Percentiles rank a stretch among this genome's conserved stretches.
Conservation (phyloP, 1,140 invertebrate species). For the Araneus ventricosus region DNA sequence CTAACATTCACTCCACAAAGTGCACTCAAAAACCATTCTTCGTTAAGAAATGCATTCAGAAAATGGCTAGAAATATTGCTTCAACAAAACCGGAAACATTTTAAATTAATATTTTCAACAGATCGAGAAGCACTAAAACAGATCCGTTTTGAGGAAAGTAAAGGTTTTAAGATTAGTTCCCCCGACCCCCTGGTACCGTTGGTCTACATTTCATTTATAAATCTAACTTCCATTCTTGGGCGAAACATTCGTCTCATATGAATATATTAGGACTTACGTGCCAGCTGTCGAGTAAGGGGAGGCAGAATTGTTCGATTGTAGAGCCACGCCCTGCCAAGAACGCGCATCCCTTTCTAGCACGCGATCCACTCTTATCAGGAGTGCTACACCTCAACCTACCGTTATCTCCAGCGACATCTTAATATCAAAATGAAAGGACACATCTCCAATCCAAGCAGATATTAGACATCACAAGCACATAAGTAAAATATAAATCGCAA, state of each 20-base stretch:
- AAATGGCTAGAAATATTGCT: background rate
- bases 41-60: too few relatives aligned
- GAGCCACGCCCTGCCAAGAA: conserved; percentile 35
- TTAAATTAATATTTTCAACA: background rate
- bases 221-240: conserved; percentile 22
- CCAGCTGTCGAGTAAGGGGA: conserved; percentile 36
- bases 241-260: conserved; percentile 48
- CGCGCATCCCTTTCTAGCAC: background rate
- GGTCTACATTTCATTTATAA: conserved; percentile 37
- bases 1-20: too few relatives aligned
- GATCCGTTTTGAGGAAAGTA: background rate
- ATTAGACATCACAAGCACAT: background rate
- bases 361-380: conserved; percentile 12
- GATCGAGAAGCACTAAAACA: background rate
- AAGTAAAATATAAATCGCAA: conserved; percentile 3
- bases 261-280: conserved; percentile 30
- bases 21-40: too few relatives aligned
- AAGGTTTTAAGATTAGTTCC: background rate
- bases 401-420: conserved; percentile 7
- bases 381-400: background rate
- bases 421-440: conserved; percentile 4
- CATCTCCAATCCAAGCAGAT: background rate
- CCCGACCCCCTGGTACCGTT: background rate
- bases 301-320: conserved; percentile 13
- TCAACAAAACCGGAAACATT: background rate